These are phyloP conservation scores for Tachina lurida DNA, from an alignment of 2,888 invertebrate species.

Conservation along the genomic window DNA sequence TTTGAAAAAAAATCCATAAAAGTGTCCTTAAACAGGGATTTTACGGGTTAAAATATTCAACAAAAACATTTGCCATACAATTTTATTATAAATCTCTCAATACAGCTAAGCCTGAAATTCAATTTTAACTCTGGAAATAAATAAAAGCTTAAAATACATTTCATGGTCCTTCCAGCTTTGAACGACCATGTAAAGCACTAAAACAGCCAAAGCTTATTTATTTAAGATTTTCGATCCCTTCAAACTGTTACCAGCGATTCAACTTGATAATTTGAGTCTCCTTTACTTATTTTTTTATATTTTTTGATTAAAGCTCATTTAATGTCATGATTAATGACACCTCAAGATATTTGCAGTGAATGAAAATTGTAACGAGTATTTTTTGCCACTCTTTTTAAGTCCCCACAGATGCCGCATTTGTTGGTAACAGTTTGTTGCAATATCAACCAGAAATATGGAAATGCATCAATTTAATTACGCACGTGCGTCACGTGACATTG, in stretches of 20 bases:
- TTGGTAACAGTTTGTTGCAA: slow-evolving; percentile 62
- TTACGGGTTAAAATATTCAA: too few relatives aligned
- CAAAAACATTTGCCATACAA: too few relatives aligned
- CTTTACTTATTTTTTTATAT: neutral
- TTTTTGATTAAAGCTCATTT: slow-evolving; percentile 46
- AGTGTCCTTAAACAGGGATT: too few relatives aligned
- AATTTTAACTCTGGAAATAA: too few relatives aligned
- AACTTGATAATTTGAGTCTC: slow-evolving; percentile 12
- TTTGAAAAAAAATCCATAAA: too few relatives aligned
- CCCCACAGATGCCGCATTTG: slow-evolving; percentile 62
- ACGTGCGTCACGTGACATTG: slow-evolving; percentile 77
- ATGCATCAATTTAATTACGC: slow-evolving; percentile 80
- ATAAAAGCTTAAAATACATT: too few relatives aligned
- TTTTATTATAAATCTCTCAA: too few relatives aligned
- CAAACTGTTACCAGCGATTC: neutral
- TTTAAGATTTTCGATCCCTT: neutral
- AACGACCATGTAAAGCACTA: neutral
- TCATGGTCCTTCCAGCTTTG: neutral
- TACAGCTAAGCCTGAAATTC: too few relatives aligned
- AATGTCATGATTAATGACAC: slow-evolving; percentile 68
- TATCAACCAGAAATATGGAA: slow-evolving; percentile 66
- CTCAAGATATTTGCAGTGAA: slow-evolving; percentile 58
- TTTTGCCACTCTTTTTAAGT: slow-evolving; percentile 46
- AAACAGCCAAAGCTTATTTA: neutral
- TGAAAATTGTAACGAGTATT: slow-evolving; percentile 29